Evolutionary conservation across 1,140 invertebrate species (phyloP).

Genomic region (Drosophila melanogaster): DNA sequence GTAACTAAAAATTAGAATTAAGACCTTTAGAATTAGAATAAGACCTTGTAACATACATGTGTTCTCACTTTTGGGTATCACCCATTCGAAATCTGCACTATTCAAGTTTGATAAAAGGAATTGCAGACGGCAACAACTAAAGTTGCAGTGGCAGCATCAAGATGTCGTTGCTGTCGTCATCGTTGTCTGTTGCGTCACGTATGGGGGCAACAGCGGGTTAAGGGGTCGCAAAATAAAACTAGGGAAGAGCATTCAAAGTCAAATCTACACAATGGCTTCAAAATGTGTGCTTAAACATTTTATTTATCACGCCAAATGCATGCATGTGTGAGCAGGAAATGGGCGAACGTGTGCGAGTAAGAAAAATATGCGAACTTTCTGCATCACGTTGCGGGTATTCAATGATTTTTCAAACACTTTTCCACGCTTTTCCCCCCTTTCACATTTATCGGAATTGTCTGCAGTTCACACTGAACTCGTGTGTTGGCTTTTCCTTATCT

Average conservation of each 20-base stretch:
- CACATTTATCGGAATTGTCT: constrained; percentile 77
- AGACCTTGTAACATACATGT: not conserved
- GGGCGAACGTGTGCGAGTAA: constrained; percentile 32
- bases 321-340: constrained; percentile 52
- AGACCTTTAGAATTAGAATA: too few species aligned
- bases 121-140: constrained; percentile 31
- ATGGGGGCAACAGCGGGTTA: constrained; percentile 10
- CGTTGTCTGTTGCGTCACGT: constrained; percentile 56
- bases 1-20: not conserved
- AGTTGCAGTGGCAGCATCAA: constrained; percentile 37
- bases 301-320: constrained; percentile 79
- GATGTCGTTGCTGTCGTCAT: constrained; percentile 45
- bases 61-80: not conserved
- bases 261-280: constrained; percentile 74
- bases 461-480: constrained; percentile 41
- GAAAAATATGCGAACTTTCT: constrained; percentile 69
- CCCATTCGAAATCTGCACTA: not conserved
- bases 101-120: constrained; percentile 55
- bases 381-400: constrained; percentile 75
- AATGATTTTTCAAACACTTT: constrained; percentile 63
- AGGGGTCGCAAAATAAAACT: not conserved
- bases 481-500: constrained; percentile 32
- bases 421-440: constrained; percentile 8
- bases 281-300: constrained; percentile 82
- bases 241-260: constrained; percentile 60